These are phyloP conservation scores for Ursus arctos DNA, from an alignment of 2,113 vertebrate genomes.

Conservation along the genomic window DNA sequence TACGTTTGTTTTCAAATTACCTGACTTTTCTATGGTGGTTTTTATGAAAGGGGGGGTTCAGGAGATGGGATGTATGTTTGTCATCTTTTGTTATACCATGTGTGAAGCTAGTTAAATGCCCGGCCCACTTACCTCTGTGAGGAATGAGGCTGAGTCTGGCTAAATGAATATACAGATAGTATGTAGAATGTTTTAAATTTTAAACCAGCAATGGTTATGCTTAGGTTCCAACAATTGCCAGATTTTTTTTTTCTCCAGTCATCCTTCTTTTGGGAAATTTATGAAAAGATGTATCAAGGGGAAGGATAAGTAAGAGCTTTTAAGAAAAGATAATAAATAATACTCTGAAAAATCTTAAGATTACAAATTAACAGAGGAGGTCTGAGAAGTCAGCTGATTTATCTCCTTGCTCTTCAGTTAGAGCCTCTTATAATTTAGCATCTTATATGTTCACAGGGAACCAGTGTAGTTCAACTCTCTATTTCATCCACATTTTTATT, in stretches of 20 bases:
- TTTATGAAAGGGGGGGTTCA: not conserved
- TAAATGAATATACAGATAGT: not conserved
- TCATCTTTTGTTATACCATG: not conserved
- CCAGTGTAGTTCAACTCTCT: not conserved
- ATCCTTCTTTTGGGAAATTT: constrained; percentile 26
- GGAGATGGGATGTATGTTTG: not conserved
- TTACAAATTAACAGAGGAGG: not conserved
- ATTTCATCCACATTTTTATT: not conserved
- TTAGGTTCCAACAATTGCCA: not conserved
- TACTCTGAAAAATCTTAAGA: not conserved
- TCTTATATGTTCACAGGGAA: not conserved
- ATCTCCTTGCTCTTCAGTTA: constrained; percentile 1
- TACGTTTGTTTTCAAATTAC: not conserved
- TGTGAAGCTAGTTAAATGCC: constrained; percentile 3
- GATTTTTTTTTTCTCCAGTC: not conserved
- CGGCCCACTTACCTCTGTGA: not conserved
- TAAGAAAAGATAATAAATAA: constrained; percentile 42
- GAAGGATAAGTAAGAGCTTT: not conserved
- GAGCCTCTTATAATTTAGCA: not conserved
- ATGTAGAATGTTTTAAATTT: not conserved
- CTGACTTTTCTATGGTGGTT: not conserved
- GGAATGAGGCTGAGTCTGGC: not conserved
- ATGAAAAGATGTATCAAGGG: not conserved
- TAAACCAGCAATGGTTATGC: not conserved
- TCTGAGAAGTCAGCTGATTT: not conserved